phyloP scores from a whole-genome alignment of 2,797 vertebrate genomes.

The Sphaeramia orbicularis region DNA sequence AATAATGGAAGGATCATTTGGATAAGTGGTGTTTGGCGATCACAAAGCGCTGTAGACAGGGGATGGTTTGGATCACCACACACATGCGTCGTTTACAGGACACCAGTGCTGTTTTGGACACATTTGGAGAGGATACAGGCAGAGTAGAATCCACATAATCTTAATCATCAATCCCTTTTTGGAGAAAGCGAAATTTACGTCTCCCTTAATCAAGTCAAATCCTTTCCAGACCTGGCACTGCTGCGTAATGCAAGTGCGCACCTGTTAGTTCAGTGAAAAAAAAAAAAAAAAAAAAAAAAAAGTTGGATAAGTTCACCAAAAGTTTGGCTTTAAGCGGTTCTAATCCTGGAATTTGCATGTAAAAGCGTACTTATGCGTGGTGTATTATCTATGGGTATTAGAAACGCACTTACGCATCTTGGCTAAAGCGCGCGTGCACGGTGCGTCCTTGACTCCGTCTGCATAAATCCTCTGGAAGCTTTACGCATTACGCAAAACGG shows the following conservation, averaged over 20 bases:
- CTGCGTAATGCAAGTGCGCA: constrained; percentile 74
- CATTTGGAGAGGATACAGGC: constrained; percentile 87
- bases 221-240: constrained; percentile 65
- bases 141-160: constrained; percentile 95
- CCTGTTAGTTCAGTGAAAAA: constrained; percentile 79
- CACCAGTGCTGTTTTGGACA: constrained; percentile 89
- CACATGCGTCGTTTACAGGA: constrained; percentile 85
- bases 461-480: constrained; percentile 66
- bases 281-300: no score
- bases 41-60: constrained; percentile 82
- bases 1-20: constrained; percentile 97
- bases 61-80: constrained; percentile 86
- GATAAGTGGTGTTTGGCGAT: constrained; percentile 87
- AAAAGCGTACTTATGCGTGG: constrained; percentile 31
- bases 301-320: constrained; percentile 52
- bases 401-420: constrained; percentile 51
- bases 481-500: constrained; percentile 59
- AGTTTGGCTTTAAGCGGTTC: constrained; percentile 39
- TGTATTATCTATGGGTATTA: constrained; percentile 41
- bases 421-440: constrained; percentile 52
- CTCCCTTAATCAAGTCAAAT: constrained; percentile 65
- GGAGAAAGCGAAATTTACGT: constrained; percentile 65
- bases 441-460: constrained; percentile 57
- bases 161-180: constrained; percentile 84
- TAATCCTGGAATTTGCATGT: constrained; percentile 52